Evolutionary conservation across 2,113 vertebrate genomes (phyloP).

Genomic region (Takifugu bimaculatus): DNA sequence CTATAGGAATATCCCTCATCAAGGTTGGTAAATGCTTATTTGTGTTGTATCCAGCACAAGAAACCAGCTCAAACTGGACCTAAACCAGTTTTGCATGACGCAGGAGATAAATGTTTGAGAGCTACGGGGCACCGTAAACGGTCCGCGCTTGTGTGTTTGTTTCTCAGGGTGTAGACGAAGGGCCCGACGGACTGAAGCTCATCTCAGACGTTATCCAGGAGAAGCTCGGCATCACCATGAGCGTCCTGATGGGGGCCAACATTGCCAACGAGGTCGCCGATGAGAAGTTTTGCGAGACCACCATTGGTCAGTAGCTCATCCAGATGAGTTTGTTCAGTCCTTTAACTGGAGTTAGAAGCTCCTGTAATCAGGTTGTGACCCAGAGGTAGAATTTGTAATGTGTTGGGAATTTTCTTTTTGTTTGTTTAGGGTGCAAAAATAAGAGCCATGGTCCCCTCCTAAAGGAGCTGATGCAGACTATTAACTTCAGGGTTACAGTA

Average conservation of each 20-base stretch:
- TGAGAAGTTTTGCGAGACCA: conserved; percentile 97
- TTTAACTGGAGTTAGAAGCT: not conserved
- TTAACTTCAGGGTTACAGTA: conserved; percentile 88
- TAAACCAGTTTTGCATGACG: not conserved
- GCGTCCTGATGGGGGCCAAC: conserved; percentile 95
- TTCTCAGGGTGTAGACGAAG: conserved; percentile 88
- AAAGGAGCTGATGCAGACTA: conserved; percentile 94
- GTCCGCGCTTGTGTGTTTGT: conserved; percentile 1
- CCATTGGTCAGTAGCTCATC: conserved; percentile 82
- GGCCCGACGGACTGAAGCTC: conserved; percentile 88
- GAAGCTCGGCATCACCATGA: conserved; percentile 85
- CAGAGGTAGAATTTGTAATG: too few relatives aligned
- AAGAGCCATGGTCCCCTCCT: conserved; percentile 77
- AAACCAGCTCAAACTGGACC: too few relatives aligned
- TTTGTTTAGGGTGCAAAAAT: conserved; percentile 83
- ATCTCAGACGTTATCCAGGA: conserved; percentile 96
- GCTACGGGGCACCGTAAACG: not conserved
- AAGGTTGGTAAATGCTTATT: conserved; percentile 76
- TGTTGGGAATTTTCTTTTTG: not conserved
- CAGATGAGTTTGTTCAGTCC: not conserved
- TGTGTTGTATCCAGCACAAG: not conserved
- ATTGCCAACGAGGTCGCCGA: conserved; percentile 94
- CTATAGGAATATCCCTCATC: conserved; percentile 89
- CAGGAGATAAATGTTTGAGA: not conserved
- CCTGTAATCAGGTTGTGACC: too few relatives aligned